Conservation (phyloP, 2,797 vertebrate genomes). For the Phalloptychus januarius region DNA sequence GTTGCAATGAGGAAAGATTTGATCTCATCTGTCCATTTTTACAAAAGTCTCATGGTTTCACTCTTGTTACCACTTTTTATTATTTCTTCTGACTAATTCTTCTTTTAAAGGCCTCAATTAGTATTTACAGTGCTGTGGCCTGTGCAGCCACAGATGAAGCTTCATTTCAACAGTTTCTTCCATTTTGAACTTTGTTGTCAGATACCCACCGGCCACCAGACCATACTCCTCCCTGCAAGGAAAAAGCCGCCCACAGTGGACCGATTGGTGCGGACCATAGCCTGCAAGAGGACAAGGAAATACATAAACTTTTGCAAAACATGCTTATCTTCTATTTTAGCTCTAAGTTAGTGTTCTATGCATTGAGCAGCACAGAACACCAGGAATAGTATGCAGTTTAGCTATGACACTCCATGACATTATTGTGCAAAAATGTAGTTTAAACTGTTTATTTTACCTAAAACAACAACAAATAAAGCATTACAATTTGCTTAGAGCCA, state of each 20-base stretch:
- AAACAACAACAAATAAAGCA: background rate
- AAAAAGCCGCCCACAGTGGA: constrained; percentile 96
- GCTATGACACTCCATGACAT: background rate
- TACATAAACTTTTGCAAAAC: background rate
- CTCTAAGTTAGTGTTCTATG: background rate
- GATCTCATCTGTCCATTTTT: background rate
- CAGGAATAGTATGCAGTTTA: background rate
- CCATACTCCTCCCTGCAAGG: constrained; percentile 95
- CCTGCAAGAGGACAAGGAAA: constrained; percentile 72
- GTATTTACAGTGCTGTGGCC: background rate
- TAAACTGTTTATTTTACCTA: background rate
- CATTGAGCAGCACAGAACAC: background rate
- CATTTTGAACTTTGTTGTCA: background rate
- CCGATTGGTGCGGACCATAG: constrained; percentile 93
- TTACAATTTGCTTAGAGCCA: no score
- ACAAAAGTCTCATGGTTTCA: background rate
- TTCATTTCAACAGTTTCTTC: background rate
- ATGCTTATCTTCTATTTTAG: background rate
- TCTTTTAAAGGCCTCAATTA: background rate
- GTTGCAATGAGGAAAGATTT: background rate
- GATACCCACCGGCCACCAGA: constrained; percentile 96
- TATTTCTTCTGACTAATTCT: background rate
- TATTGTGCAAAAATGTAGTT: background rate
- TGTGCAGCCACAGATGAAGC: background rate
- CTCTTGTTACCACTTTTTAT: background rate